Evolutionary conservation across 2,888 invertebrate genomes (phyloP).

Genomic region (Netelia inedita): DNA sequence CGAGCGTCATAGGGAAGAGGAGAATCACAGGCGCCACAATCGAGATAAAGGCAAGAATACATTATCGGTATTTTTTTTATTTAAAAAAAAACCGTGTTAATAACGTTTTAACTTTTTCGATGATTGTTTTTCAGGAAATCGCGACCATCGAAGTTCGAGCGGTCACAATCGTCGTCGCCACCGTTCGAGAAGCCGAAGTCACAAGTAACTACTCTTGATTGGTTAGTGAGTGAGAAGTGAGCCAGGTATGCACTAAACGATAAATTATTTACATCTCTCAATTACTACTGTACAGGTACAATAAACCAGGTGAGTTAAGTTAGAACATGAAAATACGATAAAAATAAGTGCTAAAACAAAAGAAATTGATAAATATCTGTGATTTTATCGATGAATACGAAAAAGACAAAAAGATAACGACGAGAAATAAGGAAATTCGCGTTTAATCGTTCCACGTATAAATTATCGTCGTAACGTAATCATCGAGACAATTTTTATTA

Average conservation of each 20-base stretch:
- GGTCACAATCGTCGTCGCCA: constrained; percentile 83
- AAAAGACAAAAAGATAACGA: constrained; percentile 33
- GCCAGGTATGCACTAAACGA: constrained; percentile 84
- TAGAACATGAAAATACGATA: constrained; percentile 79
- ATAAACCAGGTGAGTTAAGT: constrained; percentile 84
- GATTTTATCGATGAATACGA: constrained; percentile 69
- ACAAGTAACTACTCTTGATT: constrained; percentile 85
- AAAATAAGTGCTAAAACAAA: constrained; percentile 58
- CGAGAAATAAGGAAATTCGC: constrained; percentile 19
- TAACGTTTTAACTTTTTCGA: not conserved
- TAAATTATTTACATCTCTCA: constrained; percentile 84
- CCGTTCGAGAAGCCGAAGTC: constrained; percentile 85
- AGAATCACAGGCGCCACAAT: constrained; percentile 81
- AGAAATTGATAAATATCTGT: constrained; percentile 69
- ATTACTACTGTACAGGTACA: constrained; percentile 84
- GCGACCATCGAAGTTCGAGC: constrained; percentile 82
- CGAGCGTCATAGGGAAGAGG: constrained; percentile 83
- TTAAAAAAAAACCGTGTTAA: constrained; percentile 4
- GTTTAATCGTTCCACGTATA: not conserved
- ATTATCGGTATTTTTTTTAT: not conserved
- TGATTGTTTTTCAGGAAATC: constrained; percentile 76
- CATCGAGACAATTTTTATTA: not conserved
- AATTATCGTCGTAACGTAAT: not conserved
- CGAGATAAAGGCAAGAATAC: constrained; percentile 81
- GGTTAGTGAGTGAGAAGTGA: constrained; percentile 85